Evolutionary conservation across 1,140 invertebrate genomes (phyloP), one percentile per base, ranked within the genome.

Genomic region (Phthorimaea operculella): DNA sequence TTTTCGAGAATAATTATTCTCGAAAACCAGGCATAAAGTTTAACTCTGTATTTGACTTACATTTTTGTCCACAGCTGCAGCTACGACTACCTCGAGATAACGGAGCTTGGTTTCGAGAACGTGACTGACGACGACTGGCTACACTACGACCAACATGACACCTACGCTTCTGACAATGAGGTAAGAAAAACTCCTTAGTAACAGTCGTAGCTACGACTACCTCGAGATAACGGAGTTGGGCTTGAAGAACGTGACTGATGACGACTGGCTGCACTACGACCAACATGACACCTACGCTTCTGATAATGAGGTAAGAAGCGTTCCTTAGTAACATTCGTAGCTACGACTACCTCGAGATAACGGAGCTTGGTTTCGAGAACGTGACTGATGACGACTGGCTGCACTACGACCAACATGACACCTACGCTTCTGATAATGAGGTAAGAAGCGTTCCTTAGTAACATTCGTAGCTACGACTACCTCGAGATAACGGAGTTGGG

Each of bases 191-290:
- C 7, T 36, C 12, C 12, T 7, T 12, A 36, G 34, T 36, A 36
- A 44, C 78, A 92, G 91, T 59, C 92, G 92, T 85, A 88, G 88
- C 58, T 93, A 92, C 76, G 92, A 93, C 74, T 92, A 88, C 68
- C 62, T 93, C 60, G 90, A 91, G 73, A 88, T 92, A 48, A 78
- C 85, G 9, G 89, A 90, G 61, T 18, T 68, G 4, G 71, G 72
- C 0, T 34, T 70, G 33, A 75, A 75, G 34, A 85, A 85, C 60
- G 57, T 42, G 42, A 73, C 75, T 4, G 81, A 83, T 0, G 74
- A 74, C 4, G 78, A 82, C 6, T 83, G 79, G 80, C 57, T 72
- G 11, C 51, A 62, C 1, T 59, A 62, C 14, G 72, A 74, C 8
- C 65, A 74, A 21, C 76, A 79, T n/a, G 72, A 76, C n/a, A 45